Percentiles rank a stretch among this genome's conserved stretches.
Evolutionary conservation across 2,797 vertebrate genomes (phyloP).

Genomic region (Clarias platycephalus): DNA sequence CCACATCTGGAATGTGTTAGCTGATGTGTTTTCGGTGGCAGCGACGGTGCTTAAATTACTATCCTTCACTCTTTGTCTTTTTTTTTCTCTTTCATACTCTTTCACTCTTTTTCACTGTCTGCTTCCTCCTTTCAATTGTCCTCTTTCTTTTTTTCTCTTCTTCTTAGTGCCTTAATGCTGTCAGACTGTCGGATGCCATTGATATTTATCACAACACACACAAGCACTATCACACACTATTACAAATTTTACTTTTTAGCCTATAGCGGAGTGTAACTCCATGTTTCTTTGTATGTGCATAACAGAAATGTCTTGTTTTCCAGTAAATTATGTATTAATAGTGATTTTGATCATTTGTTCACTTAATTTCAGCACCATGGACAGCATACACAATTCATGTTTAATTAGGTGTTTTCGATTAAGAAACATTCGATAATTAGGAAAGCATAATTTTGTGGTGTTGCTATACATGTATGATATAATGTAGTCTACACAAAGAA

Average conservation of each 20-base stretch:
- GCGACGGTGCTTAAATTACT: slow-evolving; percentile 44
- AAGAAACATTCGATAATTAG: neutral
- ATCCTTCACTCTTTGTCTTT: slow-evolving; percentile 24
- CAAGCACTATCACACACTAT: neutral
- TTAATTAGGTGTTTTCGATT: slow-evolving; percentile 16
- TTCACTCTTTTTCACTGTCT: slow-evolving; percentile 57
- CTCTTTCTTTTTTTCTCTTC: neutral
- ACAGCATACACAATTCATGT: slow-evolving; percentile 38
- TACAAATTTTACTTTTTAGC: slow-evolving; percentile 56
- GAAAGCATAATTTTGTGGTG: neutral
- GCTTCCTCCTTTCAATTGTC: neutral
- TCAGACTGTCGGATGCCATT: slow-evolving; percentile 5
- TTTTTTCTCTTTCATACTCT: neutral
- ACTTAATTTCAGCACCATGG: slow-evolving; percentile 46
- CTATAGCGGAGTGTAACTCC: too few relatives aligned
- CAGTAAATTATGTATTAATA: neutral
- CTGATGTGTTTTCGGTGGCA: slow-evolving; percentile 55
- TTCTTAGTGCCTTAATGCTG: neutral
- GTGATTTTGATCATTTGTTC: neutral
- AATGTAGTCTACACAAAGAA: neutral
- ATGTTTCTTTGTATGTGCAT: neutral
- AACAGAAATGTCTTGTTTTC: neutral
- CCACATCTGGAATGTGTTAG: slow-evolving; percentile 58
- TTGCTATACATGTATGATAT: neutral
- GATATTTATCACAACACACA: neutral